Conservation (phyloP, 1,140 invertebrate species). For the Halictus rubicundus region DNA sequence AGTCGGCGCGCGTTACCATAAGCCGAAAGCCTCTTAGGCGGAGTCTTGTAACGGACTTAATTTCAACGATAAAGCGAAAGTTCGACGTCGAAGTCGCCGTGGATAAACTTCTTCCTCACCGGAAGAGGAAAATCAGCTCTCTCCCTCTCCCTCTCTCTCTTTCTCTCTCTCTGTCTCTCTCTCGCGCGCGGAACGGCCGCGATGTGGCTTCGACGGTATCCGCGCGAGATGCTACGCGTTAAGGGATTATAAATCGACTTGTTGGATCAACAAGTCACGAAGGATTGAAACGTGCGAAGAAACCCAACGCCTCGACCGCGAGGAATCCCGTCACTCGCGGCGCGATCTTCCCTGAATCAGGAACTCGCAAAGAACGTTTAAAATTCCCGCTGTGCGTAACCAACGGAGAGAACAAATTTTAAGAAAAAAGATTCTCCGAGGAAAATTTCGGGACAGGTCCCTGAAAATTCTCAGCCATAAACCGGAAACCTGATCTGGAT, state of each 20-base stretch:
- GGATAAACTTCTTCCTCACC: background rate
- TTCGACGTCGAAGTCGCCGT: background rate
- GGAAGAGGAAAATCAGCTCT: background rate
- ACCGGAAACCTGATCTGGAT: too few species aligned
- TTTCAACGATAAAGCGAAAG: background rate
- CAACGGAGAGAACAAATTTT: too few species aligned
- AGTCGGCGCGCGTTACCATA: too few species aligned
- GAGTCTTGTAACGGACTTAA: background rate
- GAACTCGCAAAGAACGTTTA: too few species aligned
- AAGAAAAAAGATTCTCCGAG: too few species aligned
- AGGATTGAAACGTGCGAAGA: background rate
- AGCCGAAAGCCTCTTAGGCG: background rate
- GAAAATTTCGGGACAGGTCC: too few species aligned
- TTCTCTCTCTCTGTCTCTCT: too few species aligned
- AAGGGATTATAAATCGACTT: slow-evolving; percentile 6
- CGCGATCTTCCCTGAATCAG: background rate
- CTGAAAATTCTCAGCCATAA: too few species aligned
- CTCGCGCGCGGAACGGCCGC: background rate
- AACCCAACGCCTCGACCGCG: background rate
- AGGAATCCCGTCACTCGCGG: background rate
- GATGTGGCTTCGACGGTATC: background rate
- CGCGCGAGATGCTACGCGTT: background rate
- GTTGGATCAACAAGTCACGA: slow-evolving; percentile 23
- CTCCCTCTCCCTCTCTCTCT: background rate
- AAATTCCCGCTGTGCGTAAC: too few species aligned